Evolutionary conservation across 2,797 vertebrate genomes (phyloP).

Genomic region (Harpagifer antarcticus): DNA sequence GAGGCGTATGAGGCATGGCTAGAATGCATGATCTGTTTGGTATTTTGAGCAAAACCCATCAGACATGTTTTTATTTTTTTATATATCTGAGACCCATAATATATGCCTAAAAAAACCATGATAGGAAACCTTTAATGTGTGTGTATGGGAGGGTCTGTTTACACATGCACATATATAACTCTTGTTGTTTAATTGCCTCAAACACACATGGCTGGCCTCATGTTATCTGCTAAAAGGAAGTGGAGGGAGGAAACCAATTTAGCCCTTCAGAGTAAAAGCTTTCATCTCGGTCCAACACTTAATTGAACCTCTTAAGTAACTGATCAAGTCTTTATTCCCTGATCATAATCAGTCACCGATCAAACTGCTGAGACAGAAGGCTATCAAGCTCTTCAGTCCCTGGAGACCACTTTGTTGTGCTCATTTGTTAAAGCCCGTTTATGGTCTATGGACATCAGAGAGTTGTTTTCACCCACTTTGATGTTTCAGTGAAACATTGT

Average conservation of each 20-base stretch:
- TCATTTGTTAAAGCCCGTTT: slow-evolving; percentile 65
- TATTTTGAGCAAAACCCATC: too few species aligned
- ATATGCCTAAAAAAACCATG: too few species aligned
- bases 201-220: slow-evolving; percentile 13
- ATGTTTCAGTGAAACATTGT: slow-evolving; percentile 68
- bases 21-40: too few species aligned
- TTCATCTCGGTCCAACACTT: slow-evolving; percentile 53
- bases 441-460: slow-evolving; percentile 70
- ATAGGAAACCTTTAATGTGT: neutral
- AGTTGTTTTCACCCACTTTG: slow-evolving; percentile 68
- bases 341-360: slow-evolving; percentile 61
- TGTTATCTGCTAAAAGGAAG: slow-evolving; percentile 18
- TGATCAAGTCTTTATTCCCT: slow-evolving; percentile 36
- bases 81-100: too few species aligned
- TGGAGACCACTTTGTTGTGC: slow-evolving; percentile 67
- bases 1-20: too few species aligned
- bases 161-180: neutral
- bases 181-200: slow-evolving; percentile 34
- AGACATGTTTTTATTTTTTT: too few species aligned
- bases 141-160: neutral
- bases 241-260: slow-evolving; percentile 19
- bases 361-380: slow-evolving; percentile 58
- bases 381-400: slow-evolving; percentile 63
- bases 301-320: slow-evolving; percentile 60
- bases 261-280: slow-evolving; percentile 33